These are phyloP conservation scores for Syritta pipiens DNA, from an alignment of 2,888 invertebrate species.

Conservation along the genomic window DNA sequence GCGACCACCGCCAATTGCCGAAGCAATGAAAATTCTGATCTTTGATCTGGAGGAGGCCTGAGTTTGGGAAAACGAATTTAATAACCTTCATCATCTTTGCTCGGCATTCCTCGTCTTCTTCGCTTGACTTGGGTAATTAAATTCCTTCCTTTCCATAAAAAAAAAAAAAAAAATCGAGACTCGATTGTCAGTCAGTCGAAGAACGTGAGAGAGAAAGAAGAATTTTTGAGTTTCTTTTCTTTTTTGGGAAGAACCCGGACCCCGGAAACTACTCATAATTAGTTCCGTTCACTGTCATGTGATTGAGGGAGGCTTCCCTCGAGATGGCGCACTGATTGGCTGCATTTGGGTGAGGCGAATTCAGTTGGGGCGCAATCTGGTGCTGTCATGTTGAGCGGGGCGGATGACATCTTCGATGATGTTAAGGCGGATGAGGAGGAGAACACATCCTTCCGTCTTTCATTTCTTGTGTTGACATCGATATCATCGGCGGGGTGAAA, in stretches of 20 bases:
- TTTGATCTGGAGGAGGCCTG: conserved; percentile 62
- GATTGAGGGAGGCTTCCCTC: conserved; percentile 29
- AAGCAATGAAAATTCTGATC: conserved; percentile 47
- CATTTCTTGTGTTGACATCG: conserved; percentile 56
- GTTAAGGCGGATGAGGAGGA: conserved; percentile 54
- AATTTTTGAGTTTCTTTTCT: background rate
- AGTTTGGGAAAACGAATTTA: conserved; percentile 55
- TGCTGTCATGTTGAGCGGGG: conserved; percentile 31
- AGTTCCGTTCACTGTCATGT: conserved; percentile 66
- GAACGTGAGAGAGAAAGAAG: background rate
- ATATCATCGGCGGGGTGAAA: conserved; percentile 51
- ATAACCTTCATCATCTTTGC: conserved; percentile 49
- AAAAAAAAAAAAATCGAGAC: conserved; percentile 29
- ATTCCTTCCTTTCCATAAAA: conserved; percentile 56
- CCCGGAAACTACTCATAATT: conserved; percentile 69
- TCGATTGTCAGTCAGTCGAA: conserved; percentile 42
- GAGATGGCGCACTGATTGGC: conserved; percentile 53
- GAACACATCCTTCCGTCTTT: conserved; percentile 64
- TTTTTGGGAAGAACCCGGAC: background rate
- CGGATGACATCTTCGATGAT: conserved; percentile 29
- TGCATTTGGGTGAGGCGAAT: conserved; percentile 28
- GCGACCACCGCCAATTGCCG: conserved; percentile 37
- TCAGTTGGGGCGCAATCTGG: conserved; percentile 24
- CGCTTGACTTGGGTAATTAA: conserved; percentile 46
- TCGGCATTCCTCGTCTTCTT: conserved; percentile 32